Conservation (phyloP, 37 sponge, comb jelly and placozoan species). For the Amphimedon queenslandica region DNA sequence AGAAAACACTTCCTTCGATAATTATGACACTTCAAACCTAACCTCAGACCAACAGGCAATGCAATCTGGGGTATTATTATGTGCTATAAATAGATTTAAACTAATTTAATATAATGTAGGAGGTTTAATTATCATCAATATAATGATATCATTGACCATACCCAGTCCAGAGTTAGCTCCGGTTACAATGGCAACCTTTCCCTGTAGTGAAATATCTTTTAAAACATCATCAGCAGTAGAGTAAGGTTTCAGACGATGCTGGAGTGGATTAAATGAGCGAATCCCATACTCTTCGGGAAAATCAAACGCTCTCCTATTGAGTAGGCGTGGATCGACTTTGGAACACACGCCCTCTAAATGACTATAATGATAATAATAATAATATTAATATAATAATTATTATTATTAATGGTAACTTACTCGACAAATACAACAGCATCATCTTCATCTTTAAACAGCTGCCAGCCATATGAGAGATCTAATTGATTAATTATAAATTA, state of each 20-base stretch:
- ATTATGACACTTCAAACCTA: too few relatives aligned
- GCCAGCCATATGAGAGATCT: conserved; percentile 91
- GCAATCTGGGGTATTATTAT: too few relatives aligned
- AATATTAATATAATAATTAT: not conserved
- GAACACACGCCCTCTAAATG: conserved; percentile 42
- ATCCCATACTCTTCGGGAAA: conserved; percentile 31
- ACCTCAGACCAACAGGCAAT: too few relatives aligned
- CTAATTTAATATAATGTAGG: too few relatives aligned
- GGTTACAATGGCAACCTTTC: conserved; percentile 70
- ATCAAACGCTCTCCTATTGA: conserved; percentile 28
- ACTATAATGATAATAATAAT: conserved; percentile 17
- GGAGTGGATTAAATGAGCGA: conserved; percentile 13
- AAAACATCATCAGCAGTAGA: conserved; percentile 53
- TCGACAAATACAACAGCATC: conserved; percentile 57
- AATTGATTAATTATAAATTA: too few relatives aligned
- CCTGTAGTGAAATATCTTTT: conserved; percentile 43
- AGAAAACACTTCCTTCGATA: too few relatives aligned
- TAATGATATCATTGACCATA: too few relatives aligned
- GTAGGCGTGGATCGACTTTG: conserved; percentile 51
- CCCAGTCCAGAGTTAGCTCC: conserved; percentile 89
- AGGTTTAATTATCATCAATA: too few relatives aligned
- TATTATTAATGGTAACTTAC: conserved; percentile 37
- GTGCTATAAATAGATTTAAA: too few relatives aligned
- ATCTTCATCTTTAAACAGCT: conserved; percentile 57
- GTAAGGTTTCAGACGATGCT: conserved; percentile 29